Evolutionary conservation across 2,888 invertebrate species (phyloP), one percentile per base, ranked within the genome.

Genomic region (Cerceris ruficornis): DNA sequence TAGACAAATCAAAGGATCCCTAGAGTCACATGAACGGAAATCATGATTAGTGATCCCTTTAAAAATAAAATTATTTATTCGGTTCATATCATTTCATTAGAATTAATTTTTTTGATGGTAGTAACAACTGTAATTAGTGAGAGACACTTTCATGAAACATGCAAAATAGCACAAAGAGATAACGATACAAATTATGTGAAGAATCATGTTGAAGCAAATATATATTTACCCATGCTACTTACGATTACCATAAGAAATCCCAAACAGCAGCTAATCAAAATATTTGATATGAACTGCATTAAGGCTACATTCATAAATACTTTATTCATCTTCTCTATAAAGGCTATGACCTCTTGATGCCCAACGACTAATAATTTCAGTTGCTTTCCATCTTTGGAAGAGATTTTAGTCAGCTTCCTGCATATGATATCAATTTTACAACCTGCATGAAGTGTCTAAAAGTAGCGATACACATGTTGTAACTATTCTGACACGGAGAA

Each of bases 351-450:
- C n/a, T 17, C 6, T 50, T 58, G 64, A 28, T 84, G 82, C 13
- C 68, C 62, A 6, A n/a, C 15, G 17, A 73, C 68, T 0, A 58
- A 14, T 6, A 2, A 13, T 43, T 15, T 54, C 7, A 71, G 7
- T 11, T 60, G 62, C 0, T 69, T 52, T 8, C 15, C 28, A 14
- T 28, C 42, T 28, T 57, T 43, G 39, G 46, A 14, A 7, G 75
- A 42, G n/a, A 68, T 62, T n/a, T 74, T 57, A n/a, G 17, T 41
- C 58, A 78, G 61, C 9, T 13, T 58, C 9, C 52, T 60, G 17
- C 84, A 76, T 39, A 84, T 74, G 43, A 84, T 78, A 57, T 84
- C 85, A 49, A 85, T 65, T 66, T 82, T 83, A 5, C 83, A 83
- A 46, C 83, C 85, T 28, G 75, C 68, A 39, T 84, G 84, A 64